A percentile compares a stretch with the other conserved stretches of the same genome.
Evolutionary conservation across 2,888 invertebrate genomes (phyloP).

Genomic region (Stenichneumon culpator): DNA sequence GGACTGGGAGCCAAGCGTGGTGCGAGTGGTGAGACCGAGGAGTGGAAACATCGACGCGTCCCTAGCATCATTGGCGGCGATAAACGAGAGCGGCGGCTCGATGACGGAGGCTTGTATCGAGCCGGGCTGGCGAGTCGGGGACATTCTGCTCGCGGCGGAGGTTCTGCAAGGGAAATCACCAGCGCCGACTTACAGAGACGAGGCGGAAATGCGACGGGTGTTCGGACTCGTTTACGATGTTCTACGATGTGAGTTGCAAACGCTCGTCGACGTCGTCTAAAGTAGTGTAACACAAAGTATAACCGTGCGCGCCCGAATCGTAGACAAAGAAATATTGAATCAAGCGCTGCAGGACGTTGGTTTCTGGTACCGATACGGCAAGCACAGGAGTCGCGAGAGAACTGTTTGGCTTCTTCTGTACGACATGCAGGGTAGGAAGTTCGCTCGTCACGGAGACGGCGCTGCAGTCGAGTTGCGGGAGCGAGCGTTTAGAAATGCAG

Average conservation of each 20-base stretch:
- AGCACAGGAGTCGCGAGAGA: slow-evolving; percentile 83
- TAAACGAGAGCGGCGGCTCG: slow-evolving; percentile 71
- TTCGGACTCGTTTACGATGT: slow-evolving; percentile 92
- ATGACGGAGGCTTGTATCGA: slow-evolving; percentile 78
- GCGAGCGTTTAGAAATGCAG: slow-evolving; percentile 73
- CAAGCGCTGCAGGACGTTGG: slow-evolving; percentile 88
- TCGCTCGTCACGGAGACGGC: slow-evolving; percentile 77
- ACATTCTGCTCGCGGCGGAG: slow-evolving; percentile 79
- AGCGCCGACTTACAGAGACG: slow-evolving; percentile 84
- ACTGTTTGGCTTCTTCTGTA: slow-evolving; percentile 90
- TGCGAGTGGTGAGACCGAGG: slow-evolving; percentile 64
- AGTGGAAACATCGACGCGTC: slow-evolving; percentile 61
- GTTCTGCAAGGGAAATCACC: slow-evolving; percentile 73
- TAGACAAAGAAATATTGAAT: slow-evolving; percentile 90
- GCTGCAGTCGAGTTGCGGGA: slow-evolving; percentile 71
- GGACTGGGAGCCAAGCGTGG: slow-evolving; percentile 76
- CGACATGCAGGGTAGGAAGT: slow-evolving; percentile 90
- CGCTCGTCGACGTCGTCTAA: neutral
- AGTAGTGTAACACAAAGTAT: neutral
- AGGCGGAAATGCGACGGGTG: slow-evolving; percentile 91
- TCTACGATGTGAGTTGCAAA: slow-evolving; percentile 88
- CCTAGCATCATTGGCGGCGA: slow-evolving; percentile 65
- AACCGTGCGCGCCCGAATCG: slow-evolving; percentile 75
- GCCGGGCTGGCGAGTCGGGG: slow-evolving; percentile 79
- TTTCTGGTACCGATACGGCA: slow-evolving; percentile 87